phyloP scores from a whole-genome alignment of 64 coral and sea anemone species.

The Porites australiensis region DNA sequence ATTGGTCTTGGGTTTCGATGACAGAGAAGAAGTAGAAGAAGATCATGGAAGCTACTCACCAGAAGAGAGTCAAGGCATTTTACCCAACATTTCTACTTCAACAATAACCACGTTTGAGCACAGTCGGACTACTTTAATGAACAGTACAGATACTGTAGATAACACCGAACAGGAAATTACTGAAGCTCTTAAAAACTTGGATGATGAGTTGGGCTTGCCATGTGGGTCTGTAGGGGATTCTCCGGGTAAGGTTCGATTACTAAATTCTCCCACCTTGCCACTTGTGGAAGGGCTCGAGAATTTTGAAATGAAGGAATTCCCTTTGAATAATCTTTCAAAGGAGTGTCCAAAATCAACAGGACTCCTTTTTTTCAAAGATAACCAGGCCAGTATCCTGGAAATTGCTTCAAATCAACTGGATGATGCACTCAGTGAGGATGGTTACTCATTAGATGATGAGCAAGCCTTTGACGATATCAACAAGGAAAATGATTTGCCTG shows the following conservation, averaged over 20 bases:
- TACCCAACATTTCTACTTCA: background rate
- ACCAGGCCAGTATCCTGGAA: background rate
- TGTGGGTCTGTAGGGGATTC: background rate
- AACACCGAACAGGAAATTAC: background rate
- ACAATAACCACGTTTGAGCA: no score
- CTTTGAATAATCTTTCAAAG: conserved; percentile 43
- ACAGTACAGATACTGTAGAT: background rate
- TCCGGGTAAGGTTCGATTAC: background rate
- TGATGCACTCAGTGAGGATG: background rate
- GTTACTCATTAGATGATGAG: background rate
- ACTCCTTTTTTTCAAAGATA: conserved; percentile 21
- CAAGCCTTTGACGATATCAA: background rate
- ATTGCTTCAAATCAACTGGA: background rate
- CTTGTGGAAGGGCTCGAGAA: conserved; percentile 9
- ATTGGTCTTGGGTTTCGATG: background rate
- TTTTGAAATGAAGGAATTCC: conserved; percentile 12
- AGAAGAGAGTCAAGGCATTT: background rate
- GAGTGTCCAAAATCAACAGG: background rate
- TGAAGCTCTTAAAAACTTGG: background rate
- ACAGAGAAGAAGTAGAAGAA: background rate
- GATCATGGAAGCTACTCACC: background rate
- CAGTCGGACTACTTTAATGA: background rate
- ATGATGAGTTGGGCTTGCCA: background rate
- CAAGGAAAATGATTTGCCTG: background rate
- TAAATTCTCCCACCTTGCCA: background rate